Percentiles rank a stretch among this genome's conserved stretches.
Conservation (phyloP, 2,888 invertebrate species). For the Rhamphomyia laevipes region DNA sequence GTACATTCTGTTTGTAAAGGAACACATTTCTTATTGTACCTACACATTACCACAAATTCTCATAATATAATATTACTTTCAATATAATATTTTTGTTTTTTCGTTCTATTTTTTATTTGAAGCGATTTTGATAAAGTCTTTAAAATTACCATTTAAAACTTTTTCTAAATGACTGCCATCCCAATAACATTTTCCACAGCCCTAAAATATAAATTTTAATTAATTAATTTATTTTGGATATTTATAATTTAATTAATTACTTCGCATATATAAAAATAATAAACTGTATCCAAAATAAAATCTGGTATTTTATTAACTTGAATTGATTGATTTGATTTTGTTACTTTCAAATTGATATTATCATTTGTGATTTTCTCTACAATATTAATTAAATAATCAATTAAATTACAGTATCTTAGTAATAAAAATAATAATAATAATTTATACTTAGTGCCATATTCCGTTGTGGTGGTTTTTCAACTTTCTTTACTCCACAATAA, state of each 20-base stretch:
- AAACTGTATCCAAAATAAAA: slow-evolving; percentile 22
- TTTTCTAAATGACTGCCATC: slow-evolving; percentile 13
- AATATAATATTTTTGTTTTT: too few species aligned
- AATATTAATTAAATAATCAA: not conserved
- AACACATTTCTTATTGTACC: slow-evolving; percentile 1
- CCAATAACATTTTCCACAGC: slow-evolving; percentile 25
- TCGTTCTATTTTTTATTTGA: not conserved
- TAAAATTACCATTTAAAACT: slow-evolving; percentile 9
- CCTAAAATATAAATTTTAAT: slow-evolving; percentile 21
- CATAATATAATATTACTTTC: too few species aligned
- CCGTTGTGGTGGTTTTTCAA: slow-evolving; percentile 4
- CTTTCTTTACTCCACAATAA: not conserved
- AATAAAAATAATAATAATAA: not conserved
- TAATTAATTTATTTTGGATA: not conserved
- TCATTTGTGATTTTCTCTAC: slow-evolving; percentile 9
- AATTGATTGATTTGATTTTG: slow-evolving; percentile 9
- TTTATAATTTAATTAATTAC: slow-evolving; percentile 1
- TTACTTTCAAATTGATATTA: slow-evolving; percentile 5
- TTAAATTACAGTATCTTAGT: not conserved
- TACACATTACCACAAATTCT: not conserved
- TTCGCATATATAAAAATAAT: slow-evolving; percentile 14
- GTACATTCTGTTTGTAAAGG: not conserved
- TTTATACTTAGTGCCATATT: slow-evolving; percentile 7
- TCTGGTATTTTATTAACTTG: slow-evolving; percentile 30
- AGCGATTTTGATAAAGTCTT: slow-evolving; percentile 3